These are phyloP conservation scores for Sycophila sp. DNA, from an alignment of 1,140 invertebrate species.

Conservation along the genomic window DNA sequence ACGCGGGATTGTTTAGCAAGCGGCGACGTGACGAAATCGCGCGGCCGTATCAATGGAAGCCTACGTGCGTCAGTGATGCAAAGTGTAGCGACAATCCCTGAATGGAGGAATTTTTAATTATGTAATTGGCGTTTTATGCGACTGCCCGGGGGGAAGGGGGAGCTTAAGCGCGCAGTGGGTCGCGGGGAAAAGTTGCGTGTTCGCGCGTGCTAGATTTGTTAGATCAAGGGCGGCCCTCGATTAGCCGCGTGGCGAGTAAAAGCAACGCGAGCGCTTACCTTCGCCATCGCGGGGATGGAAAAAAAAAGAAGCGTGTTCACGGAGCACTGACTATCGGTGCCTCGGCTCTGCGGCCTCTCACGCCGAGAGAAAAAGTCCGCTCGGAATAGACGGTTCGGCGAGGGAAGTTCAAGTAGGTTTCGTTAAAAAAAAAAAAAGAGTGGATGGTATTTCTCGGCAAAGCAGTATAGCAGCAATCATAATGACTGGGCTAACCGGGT, in stretches of 20 bases:
- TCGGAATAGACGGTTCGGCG: no score
- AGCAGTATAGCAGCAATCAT: not conserved
- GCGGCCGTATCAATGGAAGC: not conserved
- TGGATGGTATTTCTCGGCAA: slow-evolving; percentile 26
- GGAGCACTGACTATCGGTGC: not conserved
- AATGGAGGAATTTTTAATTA: slow-evolving; percentile 18
- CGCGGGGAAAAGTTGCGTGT: not conserved
- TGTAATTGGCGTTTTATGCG: slow-evolving; percentile 1
- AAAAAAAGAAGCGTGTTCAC: not conserved
- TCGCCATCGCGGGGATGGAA: not conserved
- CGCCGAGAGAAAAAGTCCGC: no score
- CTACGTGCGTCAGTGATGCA: no score
- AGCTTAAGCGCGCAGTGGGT: not conserved
- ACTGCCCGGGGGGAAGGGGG: not conserved
- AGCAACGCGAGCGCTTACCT: not conserved
- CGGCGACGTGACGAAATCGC: not conserved
- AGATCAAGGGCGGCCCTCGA: slow-evolving; percentile 9
- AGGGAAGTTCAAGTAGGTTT: no score
- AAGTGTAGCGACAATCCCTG: not conserved
- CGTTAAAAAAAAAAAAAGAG: no score
- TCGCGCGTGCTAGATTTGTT: not conserved
- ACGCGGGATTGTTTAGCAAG: no score
- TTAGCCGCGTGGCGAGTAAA: not conserved
- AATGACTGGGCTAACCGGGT: not conserved
- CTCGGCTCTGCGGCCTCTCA: not conserved